phyloP scores from a whole-genome alignment of 2,888 invertebrate species.

The Volucella bombylans region DNA sequence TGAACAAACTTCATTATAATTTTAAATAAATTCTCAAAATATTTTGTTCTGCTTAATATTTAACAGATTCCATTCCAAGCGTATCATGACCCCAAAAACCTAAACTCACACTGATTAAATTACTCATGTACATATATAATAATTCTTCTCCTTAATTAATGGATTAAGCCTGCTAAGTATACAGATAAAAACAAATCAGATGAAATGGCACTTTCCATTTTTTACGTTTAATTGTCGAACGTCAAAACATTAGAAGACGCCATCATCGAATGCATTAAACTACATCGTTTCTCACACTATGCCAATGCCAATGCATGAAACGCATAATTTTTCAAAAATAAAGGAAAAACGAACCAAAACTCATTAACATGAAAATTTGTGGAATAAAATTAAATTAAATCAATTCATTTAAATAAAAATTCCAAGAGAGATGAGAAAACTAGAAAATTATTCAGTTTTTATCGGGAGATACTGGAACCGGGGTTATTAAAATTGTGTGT shows the following conservation, averaged over 20 bases:
- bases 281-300: conserved; percentile 50
- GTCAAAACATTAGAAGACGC: conserved; percentile 58
- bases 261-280: conserved; percentile 29
- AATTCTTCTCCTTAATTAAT: conserved; percentile 34
- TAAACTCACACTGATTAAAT: conserved; percentile 40
- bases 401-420: conserved; percentile 47
- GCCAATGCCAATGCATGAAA: conserved; percentile 23
- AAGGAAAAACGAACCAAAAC: not conserved
- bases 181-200: conserved; percentile 6
- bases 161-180: conserved; percentile 35
- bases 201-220: conserved; percentile 55
- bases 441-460: conserved; percentile 22
- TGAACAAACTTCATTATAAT: conserved; percentile 21
- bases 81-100: conserved; percentile 38
- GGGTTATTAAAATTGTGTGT: not conserved
- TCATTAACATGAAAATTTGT: conserved; percentile 44
- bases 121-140: conserved; percentile 4
- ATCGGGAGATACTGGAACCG: conserved; percentile 5
- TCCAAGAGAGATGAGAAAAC: conserved; percentile 40
- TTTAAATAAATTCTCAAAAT: not conserved
- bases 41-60: no score
- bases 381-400: conserved; percentile 54
- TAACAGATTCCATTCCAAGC: not conserved
- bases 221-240: conserved; percentile 47
- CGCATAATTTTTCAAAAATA: conserved; percentile 42